Evolutionary conservation across 2,797 vertebrate species (phyloP).

Genomic region (Orientallactaga sibirica): DNA sequence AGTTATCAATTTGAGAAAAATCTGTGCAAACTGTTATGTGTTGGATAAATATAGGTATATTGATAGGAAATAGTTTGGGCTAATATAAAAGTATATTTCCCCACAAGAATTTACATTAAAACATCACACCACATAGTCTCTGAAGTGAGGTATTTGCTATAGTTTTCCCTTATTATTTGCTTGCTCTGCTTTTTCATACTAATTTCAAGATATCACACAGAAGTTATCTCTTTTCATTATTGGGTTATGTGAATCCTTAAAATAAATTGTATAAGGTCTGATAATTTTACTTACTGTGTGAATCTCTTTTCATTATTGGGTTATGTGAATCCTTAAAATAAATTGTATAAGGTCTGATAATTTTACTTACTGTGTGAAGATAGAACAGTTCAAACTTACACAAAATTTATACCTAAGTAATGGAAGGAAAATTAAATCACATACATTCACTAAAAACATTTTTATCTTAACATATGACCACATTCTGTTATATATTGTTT

Average conservation of each 20-base stretch:
- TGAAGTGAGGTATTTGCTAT: not conserved
- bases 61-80: not conserved
- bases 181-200: not conserved
- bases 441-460: slow-evolving; percentile 59
- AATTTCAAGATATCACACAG: slow-evolving; percentile 21
- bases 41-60: not conserved
- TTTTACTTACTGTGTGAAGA: slow-evolving; percentile 53
- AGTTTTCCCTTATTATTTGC: no score
- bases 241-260: slow-evolving; percentile 51
- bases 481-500: slow-evolving; percentile 48
- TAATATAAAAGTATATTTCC: not conserved
- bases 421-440: slow-evolving; percentile 60
- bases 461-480: slow-evolving; percentile 52
- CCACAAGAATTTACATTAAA: not conserved
- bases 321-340: slow-evolving; percentile 66
- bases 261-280: slow-evolving; percentile 52
- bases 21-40: not conserved
- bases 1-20: not conserved
- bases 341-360: slow-evolving; percentile 12
- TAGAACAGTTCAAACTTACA: slow-evolving; percentile 20
- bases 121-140: not conserved
- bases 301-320: slow-evolving; percentile 21
- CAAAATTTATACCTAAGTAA: slow-evolving; percentile 47
- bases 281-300: slow-evolving; percentile 43
- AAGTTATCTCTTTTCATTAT: slow-evolving; percentile 1